Base-by-base conservation (phyloP, 2,797 vertebrate species). In the Gallinago stenura region DNA sequence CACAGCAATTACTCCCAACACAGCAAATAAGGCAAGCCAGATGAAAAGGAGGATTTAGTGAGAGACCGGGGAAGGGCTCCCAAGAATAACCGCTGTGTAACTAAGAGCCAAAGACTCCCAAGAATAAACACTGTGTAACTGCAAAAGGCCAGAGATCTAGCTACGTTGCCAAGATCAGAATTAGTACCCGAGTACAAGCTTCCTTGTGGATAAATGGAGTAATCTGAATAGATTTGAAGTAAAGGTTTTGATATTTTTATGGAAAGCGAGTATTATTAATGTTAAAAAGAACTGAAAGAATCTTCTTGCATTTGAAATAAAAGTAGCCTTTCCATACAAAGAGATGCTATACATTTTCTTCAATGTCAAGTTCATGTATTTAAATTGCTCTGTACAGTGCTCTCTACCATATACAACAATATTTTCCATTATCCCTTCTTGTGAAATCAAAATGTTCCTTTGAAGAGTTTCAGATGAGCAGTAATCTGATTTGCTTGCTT, bases 1-100 rank as follows among this genome's bases (percentile, higher is more conserved):
- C 35, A 9, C 43, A 7, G 57, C 24, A 46, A 91, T 97, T 97
- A 97, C 98, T 98, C 97, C 91, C 95, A 91, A 96, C 72, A 97
- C 95, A 95, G 95, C 93, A 94, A 89, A 96, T 97, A 97, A 95
- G 90, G 98, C 91, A 96, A 93, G 73, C 69, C 61, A 62, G 75
- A 76, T 19, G 48, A 80, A 90, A 92, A 80, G 78, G 13, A 37
- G 77, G 79, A 90, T 81, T 93, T 69, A 71, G 86, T 21, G 71
- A 89, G 78, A 82, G 78, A 37, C 7, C 35, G n/a, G 62, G 73
- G 68, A 85, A 89, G 90, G 71, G 31, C 35, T 60, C 75, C 58
- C 46, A 22, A 60, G 53, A 58, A 48, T 61, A 79, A 77, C 81
- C 5, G 2, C 31, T 46, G 43, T 48, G 68, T 24, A 65, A 83